phyloP scores from a whole-genome alignment of 2,888 invertebrate genomes.

The Synergus gifuensis region DNA sequence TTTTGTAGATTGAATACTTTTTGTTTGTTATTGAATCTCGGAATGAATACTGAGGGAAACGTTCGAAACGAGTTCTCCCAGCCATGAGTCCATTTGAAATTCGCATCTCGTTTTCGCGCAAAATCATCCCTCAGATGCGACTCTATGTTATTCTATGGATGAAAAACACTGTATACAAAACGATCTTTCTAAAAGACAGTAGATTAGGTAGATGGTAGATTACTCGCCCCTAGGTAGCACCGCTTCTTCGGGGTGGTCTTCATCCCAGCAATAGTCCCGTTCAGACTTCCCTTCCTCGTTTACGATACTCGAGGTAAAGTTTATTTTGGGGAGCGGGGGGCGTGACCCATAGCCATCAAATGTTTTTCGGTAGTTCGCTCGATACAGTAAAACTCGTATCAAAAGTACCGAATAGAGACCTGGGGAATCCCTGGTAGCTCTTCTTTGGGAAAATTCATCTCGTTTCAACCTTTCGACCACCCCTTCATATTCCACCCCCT shows the following conservation, averaged over 20 bases:
- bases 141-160: slow-evolving; percentile 62
- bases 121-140: slow-evolving; percentile 60
- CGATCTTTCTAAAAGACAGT: slow-evolving; percentile 75
- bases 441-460: background rate
- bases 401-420: slow-evolving; percentile 1
- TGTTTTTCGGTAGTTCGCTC: slow-evolving; percentile 35
- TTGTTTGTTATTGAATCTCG: too few species aligned
- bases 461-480: background rate
- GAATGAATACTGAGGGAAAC: too few species aligned
- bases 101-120: slow-evolving; percentile 24
- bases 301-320: slow-evolving; percentile 65
- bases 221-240: slow-evolving; percentile 77
- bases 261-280: slow-evolving; percentile 71
- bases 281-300: slow-evolving; percentile 68
- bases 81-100: background rate
- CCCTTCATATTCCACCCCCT: background rate
- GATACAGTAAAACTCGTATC: slow-evolving; percentile 23
- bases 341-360: slow-evolving; percentile 52
- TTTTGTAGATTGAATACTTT: too few species aligned
- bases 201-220: slow-evolving; percentile 77
- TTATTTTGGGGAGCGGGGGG: slow-evolving; percentile 41
- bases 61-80: slow-evolving; percentile 11
- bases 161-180: slow-evolving; percentile 71
- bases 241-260: slow-evolving; percentile 74
- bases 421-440: background rate